Conservation (phyloP, 2,888 invertebrate genomes). For the Synergus itoensis region DNA sequence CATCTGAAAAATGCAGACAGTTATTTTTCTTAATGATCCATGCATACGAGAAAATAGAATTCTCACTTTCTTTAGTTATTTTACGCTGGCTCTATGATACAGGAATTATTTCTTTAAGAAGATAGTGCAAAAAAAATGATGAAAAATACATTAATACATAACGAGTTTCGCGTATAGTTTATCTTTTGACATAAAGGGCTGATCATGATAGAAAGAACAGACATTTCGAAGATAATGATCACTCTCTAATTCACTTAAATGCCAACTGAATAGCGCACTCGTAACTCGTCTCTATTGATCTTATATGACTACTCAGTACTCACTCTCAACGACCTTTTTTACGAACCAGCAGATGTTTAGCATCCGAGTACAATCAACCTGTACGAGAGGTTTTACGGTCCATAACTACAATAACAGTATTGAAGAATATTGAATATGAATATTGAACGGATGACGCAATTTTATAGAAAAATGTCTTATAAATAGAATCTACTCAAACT, state of each 20-base stretch:
- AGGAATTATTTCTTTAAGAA: background rate
- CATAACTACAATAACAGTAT: background rate
- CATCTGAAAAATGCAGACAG: constrained; percentile 14
- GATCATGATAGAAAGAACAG: constrained; percentile 17
- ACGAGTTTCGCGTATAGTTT: too few relatives aligned
- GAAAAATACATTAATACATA: too few relatives aligned
- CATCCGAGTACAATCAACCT: constrained; percentile 44
- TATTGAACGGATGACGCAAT: too few relatives aligned
- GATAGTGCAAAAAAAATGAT: background rate
- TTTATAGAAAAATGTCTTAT: background rate
- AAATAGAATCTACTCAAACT: background rate
- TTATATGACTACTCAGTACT: constrained; percentile 58
- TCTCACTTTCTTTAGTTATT: background rate
- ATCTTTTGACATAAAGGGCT: background rate
- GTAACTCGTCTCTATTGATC: constrained; percentile 47
- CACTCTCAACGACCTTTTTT: constrained; percentile 53
- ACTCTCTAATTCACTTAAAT: background rate
- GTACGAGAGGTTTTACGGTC: background rate
- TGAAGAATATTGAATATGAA: background rate
- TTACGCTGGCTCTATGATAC: too few relatives aligned
- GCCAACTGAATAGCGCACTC: background rate
- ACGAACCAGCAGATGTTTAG: constrained; percentile 49
- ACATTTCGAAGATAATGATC: constrained; percentile 9
- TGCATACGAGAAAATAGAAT: background rate
- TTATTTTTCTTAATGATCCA: background rate